Evolutionary conservation across 2,797 vertebrate species (phyloP).

Genomic region (Odontamblyopus rebecca): DNA sequence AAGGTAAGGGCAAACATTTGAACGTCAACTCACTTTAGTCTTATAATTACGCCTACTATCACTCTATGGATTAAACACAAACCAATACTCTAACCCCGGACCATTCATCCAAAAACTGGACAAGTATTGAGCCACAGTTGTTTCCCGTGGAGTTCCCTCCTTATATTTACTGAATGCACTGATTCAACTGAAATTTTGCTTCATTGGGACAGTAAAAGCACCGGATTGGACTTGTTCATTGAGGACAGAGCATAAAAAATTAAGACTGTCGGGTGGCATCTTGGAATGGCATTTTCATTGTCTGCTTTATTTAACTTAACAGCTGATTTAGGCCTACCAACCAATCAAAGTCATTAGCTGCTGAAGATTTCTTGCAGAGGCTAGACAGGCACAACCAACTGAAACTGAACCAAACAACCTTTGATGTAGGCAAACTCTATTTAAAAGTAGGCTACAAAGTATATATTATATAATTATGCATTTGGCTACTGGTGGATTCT

Average conservation of each 20-base stretch:
- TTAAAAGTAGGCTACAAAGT: too few relatives aligned
- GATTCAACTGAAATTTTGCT: slow-evolving; percentile 3
- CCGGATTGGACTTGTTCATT: not conserved
- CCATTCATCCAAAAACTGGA: not conserved
- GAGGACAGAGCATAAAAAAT: too few relatives aligned
- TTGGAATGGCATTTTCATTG: not conserved
- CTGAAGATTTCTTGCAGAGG: too few relatives aligned
- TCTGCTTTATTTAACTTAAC: slow-evolving; percentile 14
- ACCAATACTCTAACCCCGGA: not conserved
- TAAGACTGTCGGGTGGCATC: not conserved
- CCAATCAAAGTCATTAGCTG: too few relatives aligned
- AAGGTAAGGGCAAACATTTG: slow-evolving; percentile 49
- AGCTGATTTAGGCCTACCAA: slow-evolving; percentile 9
- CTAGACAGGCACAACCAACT: too few relatives aligned
- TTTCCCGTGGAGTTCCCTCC: slow-evolving; percentile 17
- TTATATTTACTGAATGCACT: not conserved
- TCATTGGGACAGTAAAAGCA: not conserved
- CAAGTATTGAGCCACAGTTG: not conserved
- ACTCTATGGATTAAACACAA: not conserved
- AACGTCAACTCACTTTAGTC: not conserved
- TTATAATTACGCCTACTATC: not conserved
- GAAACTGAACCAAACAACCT: too few relatives aligned
- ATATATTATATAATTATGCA: not conserved
- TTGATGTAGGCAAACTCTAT: too few relatives aligned
- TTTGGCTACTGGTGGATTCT: not conserved